These are phyloP conservation scores for Notodonta dromedarius DNA, from an alignment of 2,888 invertebrate species.

Conservation along the genomic window DNA sequence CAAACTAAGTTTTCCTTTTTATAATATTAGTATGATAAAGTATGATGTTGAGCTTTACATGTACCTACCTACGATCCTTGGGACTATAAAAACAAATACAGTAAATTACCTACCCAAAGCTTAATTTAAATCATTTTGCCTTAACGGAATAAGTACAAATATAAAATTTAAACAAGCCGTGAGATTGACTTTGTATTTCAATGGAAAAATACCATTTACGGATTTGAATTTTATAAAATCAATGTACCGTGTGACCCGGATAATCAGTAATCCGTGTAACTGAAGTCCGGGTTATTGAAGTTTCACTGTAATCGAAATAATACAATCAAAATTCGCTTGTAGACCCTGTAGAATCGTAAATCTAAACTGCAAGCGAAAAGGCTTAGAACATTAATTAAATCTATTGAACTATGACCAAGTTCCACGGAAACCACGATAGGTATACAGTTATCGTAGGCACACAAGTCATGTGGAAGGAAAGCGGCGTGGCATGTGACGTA, in stretches of 20 bases:
- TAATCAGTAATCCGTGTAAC: conserved; percentile 4
- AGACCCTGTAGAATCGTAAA: conserved; percentile 20
- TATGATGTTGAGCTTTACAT: no score
- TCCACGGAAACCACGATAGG: conserved; percentile 41
- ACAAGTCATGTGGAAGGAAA: conserved; percentile 70
- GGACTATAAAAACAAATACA: background rate
- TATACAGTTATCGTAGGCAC: conserved; percentile 62
- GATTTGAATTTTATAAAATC: background rate
- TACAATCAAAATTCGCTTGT: background rate
- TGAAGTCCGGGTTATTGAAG: background rate
- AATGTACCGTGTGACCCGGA: conserved; percentile 7
- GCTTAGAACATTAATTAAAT: conserved; percentile 46
- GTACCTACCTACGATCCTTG: background rate
- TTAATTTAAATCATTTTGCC: background rate
- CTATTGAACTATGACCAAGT: conserved; percentile 58
- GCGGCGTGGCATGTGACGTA: conserved; percentile 72
- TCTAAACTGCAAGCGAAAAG: conserved; percentile 29
- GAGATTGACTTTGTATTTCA: conserved; percentile 2
- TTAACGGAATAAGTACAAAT: background rate
- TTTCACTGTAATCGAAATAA: conserved; percentile 5
- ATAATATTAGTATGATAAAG: no score
- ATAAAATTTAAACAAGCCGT: conserved; percentile 4
- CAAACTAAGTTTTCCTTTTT: no score
- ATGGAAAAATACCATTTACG: conserved; percentile 4
- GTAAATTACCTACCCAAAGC: background rate